These are phyloP conservation scores for Drosophila setosimentum DNA, from an alignment of 2,888 invertebrate genomes.

Conservation along the genomic window DNA sequence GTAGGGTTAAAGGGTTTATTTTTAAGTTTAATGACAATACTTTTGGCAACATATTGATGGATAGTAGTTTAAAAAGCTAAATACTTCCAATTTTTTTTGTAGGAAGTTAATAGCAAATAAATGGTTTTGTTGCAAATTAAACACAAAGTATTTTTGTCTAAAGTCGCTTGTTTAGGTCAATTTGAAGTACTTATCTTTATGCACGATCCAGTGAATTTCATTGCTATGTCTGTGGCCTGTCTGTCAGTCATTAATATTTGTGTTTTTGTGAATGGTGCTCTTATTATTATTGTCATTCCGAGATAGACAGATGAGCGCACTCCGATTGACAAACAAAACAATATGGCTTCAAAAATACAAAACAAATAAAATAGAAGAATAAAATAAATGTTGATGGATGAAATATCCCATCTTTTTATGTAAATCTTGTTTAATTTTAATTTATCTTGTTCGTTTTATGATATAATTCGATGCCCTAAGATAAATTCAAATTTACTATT, in stretches of 20 bases:
- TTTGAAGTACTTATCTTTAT: conserved; percentile 36
- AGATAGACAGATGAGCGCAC: conserved; percentile 20
- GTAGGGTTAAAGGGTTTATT: background rate
- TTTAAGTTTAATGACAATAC: background rate
- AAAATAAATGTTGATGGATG: background rate
- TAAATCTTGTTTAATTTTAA: background rate
- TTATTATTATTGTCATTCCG: conserved; percentile 37
- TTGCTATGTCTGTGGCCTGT: conserved; percentile 32
- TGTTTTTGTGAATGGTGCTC: conserved; percentile 16
- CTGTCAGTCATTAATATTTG: conserved; percentile 32
- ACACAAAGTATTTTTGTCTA: background rate
- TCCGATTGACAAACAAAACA: conserved; percentile 29
- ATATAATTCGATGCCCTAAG: background rate
- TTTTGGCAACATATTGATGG: background rate
- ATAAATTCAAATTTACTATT: background rate
- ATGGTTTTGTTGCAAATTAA: background rate
- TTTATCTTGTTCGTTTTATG: background rate
- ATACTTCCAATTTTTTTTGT: background rate
- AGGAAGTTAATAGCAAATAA: background rate
- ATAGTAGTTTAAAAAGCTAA: background rate
- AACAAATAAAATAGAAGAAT: conserved; percentile 6
- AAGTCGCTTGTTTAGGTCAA: background rate
- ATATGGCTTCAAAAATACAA: conserved; percentile 41
- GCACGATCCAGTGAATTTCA: conserved; percentile 38
- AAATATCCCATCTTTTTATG: conserved; percentile 9